Percentiles rank a stretch among this genome's conserved stretches.
phyloP scores from a whole-genome alignment of 1,140 invertebrate species.

The Amphibalanus amphitrite region DNA sequence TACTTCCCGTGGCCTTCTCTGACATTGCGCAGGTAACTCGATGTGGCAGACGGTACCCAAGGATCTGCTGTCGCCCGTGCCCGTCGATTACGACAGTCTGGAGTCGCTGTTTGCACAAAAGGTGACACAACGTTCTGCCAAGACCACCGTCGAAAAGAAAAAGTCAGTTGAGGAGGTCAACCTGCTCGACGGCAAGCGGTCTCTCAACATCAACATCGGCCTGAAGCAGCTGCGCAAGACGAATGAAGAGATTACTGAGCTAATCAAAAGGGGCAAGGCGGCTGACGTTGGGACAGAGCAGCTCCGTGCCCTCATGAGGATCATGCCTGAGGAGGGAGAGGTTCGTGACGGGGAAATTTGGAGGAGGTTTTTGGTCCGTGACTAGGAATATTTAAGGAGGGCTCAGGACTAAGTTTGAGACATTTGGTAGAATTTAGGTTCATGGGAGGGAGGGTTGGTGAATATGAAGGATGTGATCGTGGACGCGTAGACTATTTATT shows the following conservation, averaged over 20 bases:
- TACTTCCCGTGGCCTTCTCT: no score
- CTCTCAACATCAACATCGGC: slow-evolving; percentile 94
- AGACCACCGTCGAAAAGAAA: not conserved
- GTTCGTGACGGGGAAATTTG: slow-evolving; percentile 8
- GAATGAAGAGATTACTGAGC: slow-evolving; percentile 72
- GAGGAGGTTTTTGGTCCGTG: no score
- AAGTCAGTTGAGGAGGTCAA: not conserved
- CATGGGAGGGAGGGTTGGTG: no score
- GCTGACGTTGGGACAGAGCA: slow-evolving; percentile 82
- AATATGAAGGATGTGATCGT: no score
- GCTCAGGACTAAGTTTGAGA: no score
- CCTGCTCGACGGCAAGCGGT: slow-evolving; percentile 76
- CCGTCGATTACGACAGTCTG: slow-evolving; percentile 7
- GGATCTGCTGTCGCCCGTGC: not conserved
- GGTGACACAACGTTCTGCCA: not conserved
- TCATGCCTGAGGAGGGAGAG: slow-evolving; percentile 84
- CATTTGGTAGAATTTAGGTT: no score
- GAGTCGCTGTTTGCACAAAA: slow-evolving; percentile 9
- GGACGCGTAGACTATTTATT: no score
- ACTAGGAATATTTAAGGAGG: no score
- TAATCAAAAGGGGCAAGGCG: slow-evolving; percentile 66
- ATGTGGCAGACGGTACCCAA: slow-evolving; percentile 6
- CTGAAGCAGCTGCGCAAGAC: slow-evolving; percentile 89
- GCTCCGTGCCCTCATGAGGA: slow-evolving; percentile 72
- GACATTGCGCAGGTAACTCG: slow-evolving; percentile 8